Evolutionary conservation across 2,113 vertebrate species (phyloP), one percentile per base, ranked within the genome.

Genomic region (Rhea americana): DNA sequence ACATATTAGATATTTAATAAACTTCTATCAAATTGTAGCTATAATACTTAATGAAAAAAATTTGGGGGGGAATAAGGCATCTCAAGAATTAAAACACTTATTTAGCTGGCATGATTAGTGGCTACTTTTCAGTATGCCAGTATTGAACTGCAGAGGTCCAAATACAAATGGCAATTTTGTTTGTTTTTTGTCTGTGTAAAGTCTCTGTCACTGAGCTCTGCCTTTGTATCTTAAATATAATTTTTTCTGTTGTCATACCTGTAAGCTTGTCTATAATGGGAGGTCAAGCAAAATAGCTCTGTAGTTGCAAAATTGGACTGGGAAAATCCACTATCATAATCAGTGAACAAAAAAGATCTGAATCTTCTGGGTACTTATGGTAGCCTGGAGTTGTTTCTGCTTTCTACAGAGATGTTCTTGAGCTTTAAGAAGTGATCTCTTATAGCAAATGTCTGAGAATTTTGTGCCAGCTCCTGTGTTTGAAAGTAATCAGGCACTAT

Each of bases 171-270:
- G 2, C 21, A 65, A 6, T 56, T 87, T 85, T 76, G 78, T 80
- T 94, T 68, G 32, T 74, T 3, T 85, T 90, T 90, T 75, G 30
- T 87, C 39, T 91, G 25, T 45, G 83, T 76, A 66, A 85, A 93
- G 19, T 72, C 15, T 85, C 26, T 75, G 48, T 62, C 43, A 92
- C 45, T 28, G 43, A 68, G 22, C 82, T 94, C 47, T 71, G 47
- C 43, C 51, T 77, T 85, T 75, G 50, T 41, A 37, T 75, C 47
- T 92, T 85, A 74, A 80, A 81, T 68, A 76, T 17, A 53, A 82
- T 22, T 83, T 81, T 81, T 76, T 90, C 48, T 70, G 24, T 62
- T 26, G 62, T 37, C 51, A 88, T 61, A 89, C 66, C 75, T 26
- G 11, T 61, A 48, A 73, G 50, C 0, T 2, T 62, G 8, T 32